Base-by-base conservation (phyloP, 2,113 vertebrate genomes). In the Zeus faber region DNA sequence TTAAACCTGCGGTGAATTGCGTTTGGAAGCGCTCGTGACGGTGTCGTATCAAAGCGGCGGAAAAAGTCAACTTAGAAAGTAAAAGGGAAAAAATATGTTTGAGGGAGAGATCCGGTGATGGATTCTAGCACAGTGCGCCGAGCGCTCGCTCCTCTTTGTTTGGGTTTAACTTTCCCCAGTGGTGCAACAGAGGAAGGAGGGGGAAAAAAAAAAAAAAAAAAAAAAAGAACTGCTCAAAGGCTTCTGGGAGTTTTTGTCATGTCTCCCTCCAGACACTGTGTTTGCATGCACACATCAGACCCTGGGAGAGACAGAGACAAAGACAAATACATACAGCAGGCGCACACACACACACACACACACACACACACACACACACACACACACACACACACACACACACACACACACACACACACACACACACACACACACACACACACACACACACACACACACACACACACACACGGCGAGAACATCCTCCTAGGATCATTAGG, bases 191-290 rank as follows among this genome's bases (percentile, higher is more conserved):
- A 85, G 76, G 77, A 79, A 85, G 75, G 52, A 76, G 59, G n/a
- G 65, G 25, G 54, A 14, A 45, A 35, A 57, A 44, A 48, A 47
- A 29, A 44, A 44, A 44, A 44, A 54, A 35, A 40, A 54, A 64
- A 65, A 78, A 80, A 81, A 71, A 80, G 65, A 81, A 65, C 31
- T 75, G 73, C 84, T 88, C 87, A 88, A 87, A 88, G 87, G 86
- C 88, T 89, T 87, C 87, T 80, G 88, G 81, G 87, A 91, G 81
- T 88, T 87, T 89, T 87, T 88, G 88, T 91, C 89, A 90, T 76
- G 79, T 89, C 78, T 89, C 86, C 87, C 89, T 80, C 79, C 64
- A 89, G 89, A 87, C 84, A 74, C 67, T 65, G 74, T 89, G 87
- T 89, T 89, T 88, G 87, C 84, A 84, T 84, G 81, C 80, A 82